phyloP scores from a whole-genome alignment of 2,888 invertebrate species.

The Troides oblongomaculatus region DNA sequence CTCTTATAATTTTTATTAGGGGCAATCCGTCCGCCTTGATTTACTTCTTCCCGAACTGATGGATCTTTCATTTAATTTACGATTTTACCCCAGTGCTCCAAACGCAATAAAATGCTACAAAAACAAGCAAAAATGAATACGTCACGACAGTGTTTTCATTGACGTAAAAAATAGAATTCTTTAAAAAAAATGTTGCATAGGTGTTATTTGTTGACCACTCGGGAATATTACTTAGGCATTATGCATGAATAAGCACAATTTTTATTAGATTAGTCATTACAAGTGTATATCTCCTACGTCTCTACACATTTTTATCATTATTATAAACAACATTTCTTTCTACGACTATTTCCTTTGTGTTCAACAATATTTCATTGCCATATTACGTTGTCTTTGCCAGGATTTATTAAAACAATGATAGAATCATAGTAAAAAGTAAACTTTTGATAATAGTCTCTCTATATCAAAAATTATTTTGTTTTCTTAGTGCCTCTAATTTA shows the following conservation, averaged over 20 bases:
- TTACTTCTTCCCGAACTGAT: conserved; percentile 79
- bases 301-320: no score
- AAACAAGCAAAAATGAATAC: conserved; percentile 74
- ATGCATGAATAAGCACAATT: no score
- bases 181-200: not conserved
- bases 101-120: conserved; percentile 72
- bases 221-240: not conserved
- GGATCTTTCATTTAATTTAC: conserved; percentile 79
- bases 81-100: conserved; percentile 71
- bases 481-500: not conserved
- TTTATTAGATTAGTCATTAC: no score
- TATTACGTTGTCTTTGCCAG: no score
- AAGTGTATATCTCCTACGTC: no score
- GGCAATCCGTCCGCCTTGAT: conserved; percentile 79
- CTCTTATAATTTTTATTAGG: conserved; percentile 80
- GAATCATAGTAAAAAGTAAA: no score
- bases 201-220: not conserved
- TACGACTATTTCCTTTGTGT: no score
- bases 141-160: conserved; percentile 43
- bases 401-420: no score
- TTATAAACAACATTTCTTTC: no score
- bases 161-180: conserved; percentile 12
- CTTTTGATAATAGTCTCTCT: no score
- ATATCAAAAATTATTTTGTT: no score
- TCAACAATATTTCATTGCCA: no score